These are phyloP conservation scores for Petrolisthes manimaculis DNA, from an alignment of 2,888 invertebrate genomes.

Conservation along the genomic window DNA sequence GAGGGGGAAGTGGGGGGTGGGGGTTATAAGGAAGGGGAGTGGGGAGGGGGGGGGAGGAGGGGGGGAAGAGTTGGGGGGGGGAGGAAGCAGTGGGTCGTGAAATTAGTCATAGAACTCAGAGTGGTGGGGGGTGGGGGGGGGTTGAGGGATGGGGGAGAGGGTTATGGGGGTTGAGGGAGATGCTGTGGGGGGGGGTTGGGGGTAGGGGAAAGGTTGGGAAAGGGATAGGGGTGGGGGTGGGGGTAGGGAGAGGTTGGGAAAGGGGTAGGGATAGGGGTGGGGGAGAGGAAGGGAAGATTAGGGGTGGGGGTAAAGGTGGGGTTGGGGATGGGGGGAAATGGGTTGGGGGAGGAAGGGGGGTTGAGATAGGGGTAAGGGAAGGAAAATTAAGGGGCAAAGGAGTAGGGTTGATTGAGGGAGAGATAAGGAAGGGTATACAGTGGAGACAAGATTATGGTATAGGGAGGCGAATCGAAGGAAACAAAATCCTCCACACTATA, in stretches of 20 bases:
- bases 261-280: neutral
- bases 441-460: too few relatives aligned
- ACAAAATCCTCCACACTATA: too few relatives aligned
- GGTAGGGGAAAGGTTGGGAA: too few relatives aligned
- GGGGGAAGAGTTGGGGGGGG: neutral
- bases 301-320: neutral
- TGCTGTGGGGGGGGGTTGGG: too few relatives aligned
- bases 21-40: too few relatives aligned
- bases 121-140: neutral
- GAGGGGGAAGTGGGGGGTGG: neutral
- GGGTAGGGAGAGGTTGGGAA: neutral
- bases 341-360: neutral
- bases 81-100: neutral
- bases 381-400: too few relatives aligned
- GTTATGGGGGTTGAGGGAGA: neutral
- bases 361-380: neutral
- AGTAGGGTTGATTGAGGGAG: too few relatives aligned
- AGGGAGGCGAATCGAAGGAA: too few relatives aligned
- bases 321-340: neutral
- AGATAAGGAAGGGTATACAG: too few relatives aligned
- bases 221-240: too few relatives aligned
- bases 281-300: neutral
- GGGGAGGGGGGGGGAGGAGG: neutral
- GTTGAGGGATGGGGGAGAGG: neutral
- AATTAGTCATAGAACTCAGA: neutral